Base-by-base conservation (phyloP, 2,113 vertebrate species). In the Leiothrix lutea region DNA sequence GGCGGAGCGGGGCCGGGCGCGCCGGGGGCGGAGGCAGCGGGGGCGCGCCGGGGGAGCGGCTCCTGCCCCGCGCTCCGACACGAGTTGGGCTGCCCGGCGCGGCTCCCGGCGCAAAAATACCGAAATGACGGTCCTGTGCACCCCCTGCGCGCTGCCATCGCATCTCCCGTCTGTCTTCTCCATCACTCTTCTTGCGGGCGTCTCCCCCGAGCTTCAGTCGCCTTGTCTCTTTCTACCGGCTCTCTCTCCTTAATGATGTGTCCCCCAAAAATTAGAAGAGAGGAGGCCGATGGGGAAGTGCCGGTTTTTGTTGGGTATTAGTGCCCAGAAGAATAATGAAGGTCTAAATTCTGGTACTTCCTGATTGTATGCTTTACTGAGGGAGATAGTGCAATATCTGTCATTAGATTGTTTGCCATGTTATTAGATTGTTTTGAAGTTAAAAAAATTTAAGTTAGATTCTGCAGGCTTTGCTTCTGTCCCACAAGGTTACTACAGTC, bases 41-140 rank as follows among this genome's bases (percentile, higher is more conserved):
- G n/a, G n/a, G n/a, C n/a, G n/a, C n/a, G n/a, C n/a, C n/a, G n/a
- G n/a, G n/a, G n/a, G n/a, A n/a, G n/a, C n/a, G n/a, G n/a, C n/a
- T n/a, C n/a, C n/a, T n/a, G n/a, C n/a, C n/a, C n/a, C n/a, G n/a
- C n/a, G n/a, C n/a, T n/a, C n/a, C n/a, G n/a, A n/a, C n/a, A n/a
- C n/a, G n/a, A n/a, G n/a, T n/a, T n/a, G n/a, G n/a, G n/a, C n/a
- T n/a, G n/a, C n/a, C n/a, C n/a, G n/a, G n/a, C n/a, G n/a, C n/a
- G n/a, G n/a, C n/a, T n/a, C n/a, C n/a, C n/a, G n/a, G n/a, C n/a
- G n/a, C 36, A 1, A 1, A 3, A 11, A 8, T 6, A 4, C 44
- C 19, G 22, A 5, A 13, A 1, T 2, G n/a, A 4, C 9, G 0
- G 47, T 6, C 16, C 64, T 6, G n/a, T 2, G 0, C 36, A 0